phyloP scores from a whole-genome alignment of 1,140 invertebrate genomes.

The Sycophila sp. region DNA sequence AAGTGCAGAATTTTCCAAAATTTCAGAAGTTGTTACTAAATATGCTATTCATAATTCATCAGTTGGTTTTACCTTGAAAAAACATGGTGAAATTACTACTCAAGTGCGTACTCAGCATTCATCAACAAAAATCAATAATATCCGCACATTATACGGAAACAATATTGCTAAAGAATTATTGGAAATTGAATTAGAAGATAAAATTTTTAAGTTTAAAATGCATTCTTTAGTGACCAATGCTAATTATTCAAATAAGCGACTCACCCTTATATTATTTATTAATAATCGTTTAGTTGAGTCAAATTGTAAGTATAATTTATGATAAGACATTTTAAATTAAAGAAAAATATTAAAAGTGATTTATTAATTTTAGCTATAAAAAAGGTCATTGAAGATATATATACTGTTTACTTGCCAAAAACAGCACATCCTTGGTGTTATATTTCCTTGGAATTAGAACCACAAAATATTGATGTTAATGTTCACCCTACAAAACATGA shows the following conservation, averaged over 20 bases:
- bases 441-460: slow-evolving; percentile 86
- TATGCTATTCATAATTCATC: slow-evolving; percentile 89
- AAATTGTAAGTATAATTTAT: slow-evolving; percentile 66
- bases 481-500: slow-evolving; percentile 98
- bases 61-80: slow-evolving; percentile 89
- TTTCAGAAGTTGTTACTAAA: slow-evolving; percentile 79
- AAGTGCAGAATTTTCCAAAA: slow-evolving; percentile 86
- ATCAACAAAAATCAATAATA: slow-evolving; percentile 84
- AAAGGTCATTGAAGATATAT: slow-evolving; percentile 86
- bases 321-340: slow-evolving; percentile 13
- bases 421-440: slow-evolving; percentile 91
- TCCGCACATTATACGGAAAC: slow-evolving; percentile 74
- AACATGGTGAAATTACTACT: slow-evolving; percentile 79
- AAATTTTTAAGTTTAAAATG: slow-evolving; percentile 76
- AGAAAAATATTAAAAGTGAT: too few relatives aligned
- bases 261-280: slow-evolving; percentile 90
- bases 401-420: slow-evolving; percentile 89
- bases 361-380: slow-evolving; percentile 72
- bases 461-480: slow-evolving; percentile 94
- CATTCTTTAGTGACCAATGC: slow-evolving; percentile 86
- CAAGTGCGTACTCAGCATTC: slow-evolving; percentile 78
- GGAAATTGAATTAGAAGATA: slow-evolving; percentile 76
- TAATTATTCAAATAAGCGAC: slow-evolving; percentile 90
- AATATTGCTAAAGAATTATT: slow-evolving; percentile 79
- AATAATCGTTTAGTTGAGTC: slow-evolving; percentile 96